These are phyloP conservation scores for Xiphydria camelus DNA, from an alignment of 2,888 invertebrate species.

Conservation along the genomic window DNA sequence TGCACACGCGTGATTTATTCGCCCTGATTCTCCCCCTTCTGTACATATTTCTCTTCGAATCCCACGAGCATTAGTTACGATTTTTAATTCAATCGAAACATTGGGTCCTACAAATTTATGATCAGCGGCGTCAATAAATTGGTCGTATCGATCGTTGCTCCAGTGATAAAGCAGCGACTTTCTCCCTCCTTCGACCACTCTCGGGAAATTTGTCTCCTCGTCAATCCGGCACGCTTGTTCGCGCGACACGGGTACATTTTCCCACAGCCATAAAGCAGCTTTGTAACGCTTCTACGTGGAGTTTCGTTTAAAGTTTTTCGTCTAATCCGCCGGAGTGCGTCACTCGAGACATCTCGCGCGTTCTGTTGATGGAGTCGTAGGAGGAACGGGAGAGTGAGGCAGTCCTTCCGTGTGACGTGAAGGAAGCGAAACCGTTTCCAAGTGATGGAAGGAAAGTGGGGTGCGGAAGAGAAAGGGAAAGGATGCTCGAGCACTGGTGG, in stretches of 20 bases:
- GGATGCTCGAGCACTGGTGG: neutral
- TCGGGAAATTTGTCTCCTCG: no score
- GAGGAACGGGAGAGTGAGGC: neutral
- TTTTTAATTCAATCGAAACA: slow-evolving; percentile 11
- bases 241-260: slow-evolving; percentile 4
- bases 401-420: no score
- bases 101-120: slow-evolving; percentile 11
- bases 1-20: no score
- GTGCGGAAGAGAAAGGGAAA: no score
- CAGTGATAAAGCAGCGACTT: slow-evolving; percentile 1
- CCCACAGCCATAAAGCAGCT: slow-evolving; percentile 21
- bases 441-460: neutral
- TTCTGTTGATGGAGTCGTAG: neutral
- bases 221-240: slow-evolving; percentile 2
- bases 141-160: slow-evolving; percentile 7
- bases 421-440: no score
- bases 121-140: slow-evolving; percentile 14
- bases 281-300: slow-evolving; percentile 29
- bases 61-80: slow-evolving; percentile 10
- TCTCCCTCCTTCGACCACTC: slow-evolving; percentile 7
- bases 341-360: slow-evolving; percentile 15
- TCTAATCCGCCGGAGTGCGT: slow-evolving; percentile 37
- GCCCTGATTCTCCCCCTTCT: no score
- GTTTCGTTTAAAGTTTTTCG: slow-evolving; percentile 40
- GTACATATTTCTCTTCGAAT: no score